Evolutionary conservation across 2,888 invertebrate species (phyloP).

Genomic region (Mythimna ferrago): DNA sequence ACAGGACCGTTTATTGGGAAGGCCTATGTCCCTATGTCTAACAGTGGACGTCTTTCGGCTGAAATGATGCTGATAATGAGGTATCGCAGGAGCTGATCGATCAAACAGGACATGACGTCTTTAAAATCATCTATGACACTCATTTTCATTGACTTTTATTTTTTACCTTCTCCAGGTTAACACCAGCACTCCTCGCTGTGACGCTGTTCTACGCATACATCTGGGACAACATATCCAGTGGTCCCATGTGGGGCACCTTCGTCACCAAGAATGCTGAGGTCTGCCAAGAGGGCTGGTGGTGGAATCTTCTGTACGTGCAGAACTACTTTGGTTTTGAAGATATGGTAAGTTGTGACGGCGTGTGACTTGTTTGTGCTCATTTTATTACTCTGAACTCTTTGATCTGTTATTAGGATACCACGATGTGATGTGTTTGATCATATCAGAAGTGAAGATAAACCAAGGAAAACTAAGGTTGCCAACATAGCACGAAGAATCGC

Average conservation of each 20-base stretch:
- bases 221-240: conserved; percentile 92
- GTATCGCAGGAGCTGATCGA: not conserved
- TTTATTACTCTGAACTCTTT: not conserved
- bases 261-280: conserved; percentile 92
- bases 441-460: too few relatives aligned
- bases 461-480: too few relatives aligned
- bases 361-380: not conserved
- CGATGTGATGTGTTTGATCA: not conserved
- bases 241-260: conserved; percentile 92
- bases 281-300: conserved; percentile 93
- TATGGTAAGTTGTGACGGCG: conserved; percentile 88
- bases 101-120: not conserved
- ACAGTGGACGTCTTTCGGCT: too few relatives aligned
- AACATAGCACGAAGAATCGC: too few relatives aligned
- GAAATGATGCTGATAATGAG: too few relatives aligned
- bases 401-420: not conserved
- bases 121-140: not conserved
- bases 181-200: conserved; percentile 92
- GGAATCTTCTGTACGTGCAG: conserved; percentile 92
- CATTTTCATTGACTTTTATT: not conserved
- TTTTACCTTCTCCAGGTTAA: conserved; percentile 87
- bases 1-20: too few relatives aligned
- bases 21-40: too few relatives aligned
- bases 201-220: conserved; percentile 93
- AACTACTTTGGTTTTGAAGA: conserved; percentile 93